phyloP scores from a whole-genome alignment of 1,140 invertebrate species.

The Bombus sibiricus region DNA sequence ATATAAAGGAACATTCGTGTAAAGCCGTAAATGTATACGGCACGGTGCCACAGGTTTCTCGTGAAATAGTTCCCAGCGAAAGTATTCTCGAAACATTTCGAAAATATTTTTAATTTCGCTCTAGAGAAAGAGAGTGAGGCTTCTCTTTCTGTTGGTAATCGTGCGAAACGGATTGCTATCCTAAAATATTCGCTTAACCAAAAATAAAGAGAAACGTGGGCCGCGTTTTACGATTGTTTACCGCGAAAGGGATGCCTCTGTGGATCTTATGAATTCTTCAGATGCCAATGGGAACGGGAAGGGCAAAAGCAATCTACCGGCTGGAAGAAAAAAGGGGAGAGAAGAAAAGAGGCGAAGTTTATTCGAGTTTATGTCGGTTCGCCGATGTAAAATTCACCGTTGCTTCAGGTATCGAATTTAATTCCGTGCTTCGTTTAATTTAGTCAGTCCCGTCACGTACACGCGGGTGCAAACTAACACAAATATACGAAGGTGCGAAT shows the following conservation, averaged over 20 bases:
- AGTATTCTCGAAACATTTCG: constrained; percentile 20
- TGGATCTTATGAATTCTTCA: constrained; percentile 71
- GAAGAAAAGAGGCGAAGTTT: constrained; percentile 51
- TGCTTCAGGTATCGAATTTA: constrained; percentile 55
- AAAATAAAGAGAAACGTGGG: constrained; percentile 56
- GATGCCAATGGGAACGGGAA: constrained; percentile 58
- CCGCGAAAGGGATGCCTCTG: constrained; percentile 59
- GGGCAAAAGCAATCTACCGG: constrained; percentile 54
- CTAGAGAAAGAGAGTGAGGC: neutral
- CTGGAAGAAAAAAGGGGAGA: neutral
- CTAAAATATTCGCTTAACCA: constrained; percentile 46
- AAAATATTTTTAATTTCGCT: constrained; percentile 63
- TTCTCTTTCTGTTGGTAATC: neutral
- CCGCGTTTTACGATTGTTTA: constrained; percentile 67
- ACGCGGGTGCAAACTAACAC: constrained; percentile 49
- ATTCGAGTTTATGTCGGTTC: constrained; percentile 59
- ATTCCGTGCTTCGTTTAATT: constrained; percentile 53
- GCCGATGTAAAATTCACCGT: constrained; percentile 63
- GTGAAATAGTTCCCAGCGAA: neutral
- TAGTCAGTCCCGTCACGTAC: constrained; percentile 58
- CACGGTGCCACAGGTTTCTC: neutral
- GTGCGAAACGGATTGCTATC: constrained; percentile 26
- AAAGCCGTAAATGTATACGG: too few relatives aligned
- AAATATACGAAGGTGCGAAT: constrained; percentile 50
- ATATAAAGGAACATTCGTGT: neutral